These are phyloP conservation scores for Dinomys branickii DNA, from an alignment of 2,113 vertebrate species.

Conservation along the genomic window DNA sequence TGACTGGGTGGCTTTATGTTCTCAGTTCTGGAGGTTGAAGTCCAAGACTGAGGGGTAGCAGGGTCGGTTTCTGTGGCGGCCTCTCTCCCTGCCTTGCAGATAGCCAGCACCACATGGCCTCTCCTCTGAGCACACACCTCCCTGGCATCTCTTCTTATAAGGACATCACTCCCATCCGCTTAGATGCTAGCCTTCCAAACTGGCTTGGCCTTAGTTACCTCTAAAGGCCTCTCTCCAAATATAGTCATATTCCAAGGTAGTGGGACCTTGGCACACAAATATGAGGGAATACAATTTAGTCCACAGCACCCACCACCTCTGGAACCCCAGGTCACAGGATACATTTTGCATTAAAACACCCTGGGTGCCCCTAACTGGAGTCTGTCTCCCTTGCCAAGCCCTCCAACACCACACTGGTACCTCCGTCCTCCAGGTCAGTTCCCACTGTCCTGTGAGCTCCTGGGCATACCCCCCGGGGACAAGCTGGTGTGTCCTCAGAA, in stretches of 20 bases:
- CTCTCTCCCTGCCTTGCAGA: neutral
- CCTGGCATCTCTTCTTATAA: neutral
- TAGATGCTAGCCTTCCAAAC: neutral
- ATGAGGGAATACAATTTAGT: neutral
- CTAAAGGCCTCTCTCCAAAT: neutral
- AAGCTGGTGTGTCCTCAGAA: neutral
- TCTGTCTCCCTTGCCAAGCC: neutral
- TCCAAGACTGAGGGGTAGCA: neutral
- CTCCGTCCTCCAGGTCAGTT: neutral
- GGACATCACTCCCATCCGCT: too few relatives aligned
- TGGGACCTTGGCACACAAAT: neutral
- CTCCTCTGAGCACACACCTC: neutral
- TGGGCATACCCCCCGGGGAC: rapidly evolving
- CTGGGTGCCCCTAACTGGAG: too few relatives aligned
- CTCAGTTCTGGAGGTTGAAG: neutral
- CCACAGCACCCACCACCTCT: neutral
- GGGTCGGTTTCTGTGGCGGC: neutral
- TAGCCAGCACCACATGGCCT: neutral
- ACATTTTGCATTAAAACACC: neutral
- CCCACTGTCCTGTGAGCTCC: neutral
- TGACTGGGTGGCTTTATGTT: neutral
- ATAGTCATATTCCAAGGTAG: neutral
- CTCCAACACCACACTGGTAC: neutral
- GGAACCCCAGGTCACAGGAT: neutral
- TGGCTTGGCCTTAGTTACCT: neutral